phyloP scores from a whole-genome alignment of 1,140 invertebrate species.

The Babylonia areolata region DNA sequence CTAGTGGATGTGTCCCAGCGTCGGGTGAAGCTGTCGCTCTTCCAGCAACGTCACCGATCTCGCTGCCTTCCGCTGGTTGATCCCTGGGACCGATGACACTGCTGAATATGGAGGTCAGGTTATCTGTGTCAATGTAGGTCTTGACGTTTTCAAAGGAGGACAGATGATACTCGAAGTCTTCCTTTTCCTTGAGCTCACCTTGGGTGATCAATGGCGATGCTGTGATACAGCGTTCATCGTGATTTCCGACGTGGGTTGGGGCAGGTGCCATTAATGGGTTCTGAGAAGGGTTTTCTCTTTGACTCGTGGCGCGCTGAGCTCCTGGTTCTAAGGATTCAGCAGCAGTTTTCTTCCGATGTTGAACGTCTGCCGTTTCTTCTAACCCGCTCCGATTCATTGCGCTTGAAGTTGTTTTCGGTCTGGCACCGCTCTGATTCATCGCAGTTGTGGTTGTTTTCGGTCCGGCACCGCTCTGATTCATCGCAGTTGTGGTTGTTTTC shows the following conservation, averaged over 20 bases:
- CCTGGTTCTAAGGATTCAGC: too few relatives aligned
- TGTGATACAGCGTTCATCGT: not conserved
- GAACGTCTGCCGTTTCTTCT: too few relatives aligned
- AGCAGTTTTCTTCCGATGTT: too few relatives aligned
- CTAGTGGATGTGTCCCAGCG: not conserved
- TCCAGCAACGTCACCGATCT: not conserved
- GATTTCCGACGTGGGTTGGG: not conserved
- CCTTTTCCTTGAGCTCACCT: not conserved
- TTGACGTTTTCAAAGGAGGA: not conserved
- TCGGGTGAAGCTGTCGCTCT: not conserved
- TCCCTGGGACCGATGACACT: not conserved
- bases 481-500: too few relatives aligned
- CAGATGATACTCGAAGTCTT: not conserved
- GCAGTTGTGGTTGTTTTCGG: too few relatives aligned
- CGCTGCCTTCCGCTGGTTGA: not conserved
- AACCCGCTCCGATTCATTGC: too few relatives aligned
- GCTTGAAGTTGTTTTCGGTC: too few relatives aligned
- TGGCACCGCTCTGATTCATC: too few relatives aligned
- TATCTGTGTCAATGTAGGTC: constrained; percentile 6
- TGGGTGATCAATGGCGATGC: not conserved
- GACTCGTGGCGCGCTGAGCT: too few relatives aligned
- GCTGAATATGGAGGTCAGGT: not conserved
- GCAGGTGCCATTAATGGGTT: not conserved
- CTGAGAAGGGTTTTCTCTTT: not conserved
- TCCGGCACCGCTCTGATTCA: too few relatives aligned